Conservation (phyloP, 2,113 vertebrate genomes). For the Oncorhynchus tshawytscha region DNA sequence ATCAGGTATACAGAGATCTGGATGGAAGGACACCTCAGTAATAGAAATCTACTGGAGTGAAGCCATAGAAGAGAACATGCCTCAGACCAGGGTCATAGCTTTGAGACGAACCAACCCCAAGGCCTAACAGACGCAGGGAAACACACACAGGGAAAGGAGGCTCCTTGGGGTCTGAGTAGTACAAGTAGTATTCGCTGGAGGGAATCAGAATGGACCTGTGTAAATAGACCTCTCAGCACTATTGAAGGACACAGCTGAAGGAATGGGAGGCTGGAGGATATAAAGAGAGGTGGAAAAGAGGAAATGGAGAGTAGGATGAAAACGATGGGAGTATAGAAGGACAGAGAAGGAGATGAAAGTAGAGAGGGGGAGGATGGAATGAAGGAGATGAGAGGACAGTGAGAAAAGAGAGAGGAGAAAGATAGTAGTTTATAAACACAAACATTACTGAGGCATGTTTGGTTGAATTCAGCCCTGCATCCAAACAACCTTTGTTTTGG, state of each 20-base stretch:
- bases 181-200: background rate
- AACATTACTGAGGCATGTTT: background rate
- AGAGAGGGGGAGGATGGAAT: background rate
- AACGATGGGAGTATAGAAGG: background rate
- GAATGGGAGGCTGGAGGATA: background rate
- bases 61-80: too few species aligned
- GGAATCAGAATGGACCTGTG: background rate
- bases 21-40: too few species aligned
- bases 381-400: background rate
- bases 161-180: background rate
- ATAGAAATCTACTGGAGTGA: too few species aligned
- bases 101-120: background rate
- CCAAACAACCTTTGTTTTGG: background rate
- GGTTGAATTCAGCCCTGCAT: background rate
- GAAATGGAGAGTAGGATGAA: background rate
- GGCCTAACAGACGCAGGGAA: background rate
- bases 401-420: background rate
- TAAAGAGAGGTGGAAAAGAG: background rate
- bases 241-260: conserved; percentile 7
- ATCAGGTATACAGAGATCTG: too few species aligned
- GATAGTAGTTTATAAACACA: background rate
- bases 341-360: background rate
- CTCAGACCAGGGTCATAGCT: too few species aligned
- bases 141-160: background rate
- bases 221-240: background rate